Percentiles rank a stretch among this genome's conserved stretches.
Evolutionary conservation across 2,888 invertebrate species (phyloP).

Genomic region (Drosophila algonquin): DNA sequence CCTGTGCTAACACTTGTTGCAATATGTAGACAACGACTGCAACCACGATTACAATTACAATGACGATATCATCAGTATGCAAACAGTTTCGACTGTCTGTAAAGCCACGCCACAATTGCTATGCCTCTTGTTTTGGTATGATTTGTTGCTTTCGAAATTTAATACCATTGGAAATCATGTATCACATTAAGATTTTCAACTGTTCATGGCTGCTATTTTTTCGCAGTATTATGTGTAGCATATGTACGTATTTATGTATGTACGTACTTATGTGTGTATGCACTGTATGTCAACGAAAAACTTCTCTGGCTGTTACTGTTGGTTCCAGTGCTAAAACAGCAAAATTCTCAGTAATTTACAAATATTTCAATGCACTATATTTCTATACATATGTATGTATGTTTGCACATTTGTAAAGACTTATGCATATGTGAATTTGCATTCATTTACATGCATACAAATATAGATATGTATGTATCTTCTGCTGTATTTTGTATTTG

Average conservation of each 20-base stretch:
- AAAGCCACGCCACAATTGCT: constrained; percentile 33
- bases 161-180: constrained; percentile 56
- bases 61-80: not conserved
- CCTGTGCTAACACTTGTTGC: not conserved
- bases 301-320: not conserved
- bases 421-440: not conserved
- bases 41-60: not conserved
- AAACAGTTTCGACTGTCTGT: constrained; percentile 11
- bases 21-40: not conserved
- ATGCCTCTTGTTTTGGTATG: constrained; percentile 37
- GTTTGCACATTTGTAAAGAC: not conserved
- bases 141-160: constrained; percentile 51
- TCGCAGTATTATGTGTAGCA: constrained; percentile 16
- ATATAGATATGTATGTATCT: not conserved
- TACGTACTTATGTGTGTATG: not conserved
- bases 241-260: not conserved
- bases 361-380: not conserved
- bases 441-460: not conserved
- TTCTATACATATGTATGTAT: not conserved
- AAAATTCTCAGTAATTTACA: not conserved
- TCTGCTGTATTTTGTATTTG: not conserved
- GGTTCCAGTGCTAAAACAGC: not conserved
- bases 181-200: constrained; percentile 17
- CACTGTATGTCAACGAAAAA: no score
- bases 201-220: constrained; percentile 20